Base-by-base conservation (phyloP, 2,888 invertebrate species). In the Nasonovia ribisnigri region DNA sequence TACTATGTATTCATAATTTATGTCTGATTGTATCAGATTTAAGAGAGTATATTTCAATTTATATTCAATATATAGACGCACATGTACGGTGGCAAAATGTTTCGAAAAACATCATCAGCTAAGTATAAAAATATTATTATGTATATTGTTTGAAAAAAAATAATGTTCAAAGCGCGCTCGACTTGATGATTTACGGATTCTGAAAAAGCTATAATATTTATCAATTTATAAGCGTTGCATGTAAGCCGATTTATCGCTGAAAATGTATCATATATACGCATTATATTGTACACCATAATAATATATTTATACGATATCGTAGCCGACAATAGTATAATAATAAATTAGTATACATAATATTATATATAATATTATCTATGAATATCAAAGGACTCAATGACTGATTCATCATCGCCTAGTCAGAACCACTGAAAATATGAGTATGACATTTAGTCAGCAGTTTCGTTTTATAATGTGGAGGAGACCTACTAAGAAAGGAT, bases 71-170 rank as follows among this genome's bases (percentile, higher is more conserved):
- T 77, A 77, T 10, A 77, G 36, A 36, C 20, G 36, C 8, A 36
- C 77, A 42, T 36, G 20, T 8, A 8, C 3, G 77, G 77, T 16
- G 8, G 8, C 36, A 36, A 77, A 36, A 36, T 77, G 20, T 77
- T 77, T 77, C 6, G 20, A 77, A 77, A 77, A 77, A 77, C 36
- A 77, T 77, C 36, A 77, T 77, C 36, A 36, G 20, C 77, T 77
- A 77, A 77, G 77, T 77, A 77, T 77, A 77, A 77, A 36, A 77
- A 77, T 77, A 77, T 77, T 77, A 77, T 36, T 13, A 77, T 77
- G 36, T 77, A 13, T 13, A 77, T 36, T 77, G 36, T 77, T 77
- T 8, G 8, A 77, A 77, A 77, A 36, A 77, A 20, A 60, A 60
- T 60, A n/a, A 67, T 67, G n/a, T n/a, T 16, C n/a, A 67, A n/a